Conservation (phyloP, 2,797 vertebrate genomes). For the Acrocephalus scirpaceus region DNA sequence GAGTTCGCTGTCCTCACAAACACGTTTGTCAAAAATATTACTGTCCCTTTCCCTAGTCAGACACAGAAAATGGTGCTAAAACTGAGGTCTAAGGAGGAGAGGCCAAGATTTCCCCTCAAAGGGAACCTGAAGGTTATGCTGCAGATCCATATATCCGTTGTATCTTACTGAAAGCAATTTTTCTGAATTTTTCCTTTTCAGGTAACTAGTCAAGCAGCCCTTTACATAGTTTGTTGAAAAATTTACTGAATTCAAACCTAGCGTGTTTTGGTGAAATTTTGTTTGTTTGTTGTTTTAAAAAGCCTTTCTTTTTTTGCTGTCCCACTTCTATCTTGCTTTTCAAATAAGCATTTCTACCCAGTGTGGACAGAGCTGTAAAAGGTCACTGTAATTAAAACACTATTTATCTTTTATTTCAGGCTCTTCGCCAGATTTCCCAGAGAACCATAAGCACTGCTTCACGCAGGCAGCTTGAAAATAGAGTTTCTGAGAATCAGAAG, state of each 20-base stretch:
- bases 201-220: not conserved
- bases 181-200: not conserved
- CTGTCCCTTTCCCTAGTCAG: accelerated
- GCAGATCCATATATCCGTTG: not conserved
- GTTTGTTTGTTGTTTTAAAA: not conserved
- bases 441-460: constrained; percentile 82
- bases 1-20: not conserved
- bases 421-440: constrained; percentile 82
- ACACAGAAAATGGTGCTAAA: not conserved
- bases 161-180: not conserved
- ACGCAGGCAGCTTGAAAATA: constrained; percentile 82
- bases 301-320: not conserved
- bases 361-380: not conserved
- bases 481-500: constrained; percentile 86
- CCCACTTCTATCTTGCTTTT: not conserved
- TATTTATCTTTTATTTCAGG: constrained; percentile 68
- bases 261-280: not conserved
- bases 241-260: not conserved
- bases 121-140: not conserved
- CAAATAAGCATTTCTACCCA: not conserved
- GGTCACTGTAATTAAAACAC: not conserved
- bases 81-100: not conserved
- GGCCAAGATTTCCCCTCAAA: accelerated
- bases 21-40: not conserved
- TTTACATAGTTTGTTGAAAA: not conserved